These are phyloP conservation scores for Oreamnos americanus DNA, from an alignment of 2,113 vertebrate genomes.

Conservation along the genomic window DNA sequence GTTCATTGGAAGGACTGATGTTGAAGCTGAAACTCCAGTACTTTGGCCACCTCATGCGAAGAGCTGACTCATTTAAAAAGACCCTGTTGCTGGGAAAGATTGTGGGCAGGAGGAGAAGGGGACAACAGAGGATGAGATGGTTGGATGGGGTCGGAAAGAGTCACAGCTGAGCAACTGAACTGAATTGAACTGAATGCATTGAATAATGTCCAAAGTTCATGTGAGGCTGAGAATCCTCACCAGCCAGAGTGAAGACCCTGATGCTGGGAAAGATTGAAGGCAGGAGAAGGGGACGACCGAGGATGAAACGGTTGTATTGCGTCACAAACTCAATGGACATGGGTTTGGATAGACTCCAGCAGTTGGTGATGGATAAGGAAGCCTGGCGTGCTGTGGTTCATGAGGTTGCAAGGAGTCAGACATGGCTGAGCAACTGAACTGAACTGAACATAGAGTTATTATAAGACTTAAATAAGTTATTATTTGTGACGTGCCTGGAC, in stretches of 20 bases:
- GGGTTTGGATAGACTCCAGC: not conserved
- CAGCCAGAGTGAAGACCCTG: not conserved
- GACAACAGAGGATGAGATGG: not conserved
- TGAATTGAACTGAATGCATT: no score
- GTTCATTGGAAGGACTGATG: not conserved
- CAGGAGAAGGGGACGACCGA: not conserved
- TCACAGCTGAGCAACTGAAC: no score
- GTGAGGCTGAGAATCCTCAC: no score
- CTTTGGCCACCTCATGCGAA: not conserved
- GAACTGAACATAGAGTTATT: not conserved
- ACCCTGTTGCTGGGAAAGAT: not conserved
- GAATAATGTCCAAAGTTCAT: no score
- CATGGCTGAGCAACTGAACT: not conserved
- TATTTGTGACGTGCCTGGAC: not conserved
- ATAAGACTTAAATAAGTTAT: not conserved
- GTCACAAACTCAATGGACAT: not conserved
- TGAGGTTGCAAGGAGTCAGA: fast-evolving
- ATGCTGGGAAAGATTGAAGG: not conserved
- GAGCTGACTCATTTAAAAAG: not conserved
- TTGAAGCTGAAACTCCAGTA: not conserved
- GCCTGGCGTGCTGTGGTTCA: not conserved
- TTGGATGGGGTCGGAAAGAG: not conserved
- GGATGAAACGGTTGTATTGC: not conserved
- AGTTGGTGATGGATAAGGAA: not conserved
- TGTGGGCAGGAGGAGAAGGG: not conserved